Percentiles rank a stretch among this genome's conserved stretches.
These are phyloP conservation scores for Periparus ater DNA, from an alignment of 2,797 vertebrate species.

Conservation along the genomic window DNA sequence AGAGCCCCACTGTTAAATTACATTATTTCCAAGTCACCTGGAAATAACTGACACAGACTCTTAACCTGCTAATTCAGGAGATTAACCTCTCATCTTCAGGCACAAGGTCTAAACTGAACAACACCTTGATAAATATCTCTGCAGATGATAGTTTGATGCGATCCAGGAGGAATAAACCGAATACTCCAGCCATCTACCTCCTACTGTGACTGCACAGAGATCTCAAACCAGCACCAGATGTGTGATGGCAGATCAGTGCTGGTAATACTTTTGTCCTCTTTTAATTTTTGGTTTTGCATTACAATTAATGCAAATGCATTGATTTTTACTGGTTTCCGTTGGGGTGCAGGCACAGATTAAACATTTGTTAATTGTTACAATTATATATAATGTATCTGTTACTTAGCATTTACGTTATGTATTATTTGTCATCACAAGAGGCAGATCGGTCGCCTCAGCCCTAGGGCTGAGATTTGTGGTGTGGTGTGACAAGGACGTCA, in stretches of 20 bases:
- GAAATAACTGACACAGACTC: not conserved
- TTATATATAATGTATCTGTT: not conserved
- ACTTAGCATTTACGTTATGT: not conserved
- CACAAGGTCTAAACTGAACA: not conserved
- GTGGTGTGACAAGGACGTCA: not conserved
- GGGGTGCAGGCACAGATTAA: not conserved
- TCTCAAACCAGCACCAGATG: not conserved
- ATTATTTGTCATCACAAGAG: not conserved
- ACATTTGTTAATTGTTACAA: not conserved
- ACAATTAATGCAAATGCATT: not conserved
- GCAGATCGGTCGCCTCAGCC: not conserved
- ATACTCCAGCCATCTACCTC: not conserved
- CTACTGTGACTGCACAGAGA: not conserved
- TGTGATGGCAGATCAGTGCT: not conserved
- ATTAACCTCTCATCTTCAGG: not conserved
- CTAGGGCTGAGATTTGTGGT: not conserved
- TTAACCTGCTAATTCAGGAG: not conserved
- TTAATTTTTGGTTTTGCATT: not conserved
- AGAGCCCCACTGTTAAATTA: not conserved
- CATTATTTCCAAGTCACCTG: not conserved
- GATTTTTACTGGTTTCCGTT: not conserved
- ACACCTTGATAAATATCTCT: not conserved
- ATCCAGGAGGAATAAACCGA: not conserved
- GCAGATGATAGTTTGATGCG: not conserved
- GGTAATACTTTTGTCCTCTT: not conserved